Evolutionary conservation across 2,888 invertebrate species (phyloP).

Genomic region (Spilosoma lubricipeda): DNA sequence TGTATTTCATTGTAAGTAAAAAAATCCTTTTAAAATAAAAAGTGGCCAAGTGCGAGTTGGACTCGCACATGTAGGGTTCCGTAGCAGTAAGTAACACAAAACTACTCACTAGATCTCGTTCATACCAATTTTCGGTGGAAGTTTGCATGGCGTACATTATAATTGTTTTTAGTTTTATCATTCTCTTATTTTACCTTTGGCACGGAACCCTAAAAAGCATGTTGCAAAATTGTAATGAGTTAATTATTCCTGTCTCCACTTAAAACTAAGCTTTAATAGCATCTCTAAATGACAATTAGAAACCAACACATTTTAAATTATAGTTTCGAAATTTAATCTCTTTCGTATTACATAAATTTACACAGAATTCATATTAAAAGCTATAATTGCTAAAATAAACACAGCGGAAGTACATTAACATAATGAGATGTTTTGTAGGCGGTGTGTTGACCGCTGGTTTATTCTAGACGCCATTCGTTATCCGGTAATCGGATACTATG

Average conservation of each 20-base stretch:
- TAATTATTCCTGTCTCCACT: not conserved
- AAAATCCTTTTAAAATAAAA: not conserved
- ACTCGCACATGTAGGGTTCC: no score
- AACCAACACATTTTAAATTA: not conserved
- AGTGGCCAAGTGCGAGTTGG: no score
- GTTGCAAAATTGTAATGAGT: not conserved
- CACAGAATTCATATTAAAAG: conserved; percentile 6
- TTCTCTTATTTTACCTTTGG: no score
- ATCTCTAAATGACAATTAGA: not conserved
- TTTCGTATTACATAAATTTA: not conserved
- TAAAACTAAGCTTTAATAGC: not conserved
- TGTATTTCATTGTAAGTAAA: not conserved
- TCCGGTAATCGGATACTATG: conserved; percentile 13
- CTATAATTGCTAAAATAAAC: conserved; percentile 21
- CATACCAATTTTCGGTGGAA: no score
- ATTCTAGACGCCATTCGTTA: conserved; percentile 9
- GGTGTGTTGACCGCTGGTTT: conserved; percentile 10
- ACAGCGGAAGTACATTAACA: conserved; percentile 25
- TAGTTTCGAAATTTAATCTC: conserved; percentile 4
- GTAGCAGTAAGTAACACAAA: no score
- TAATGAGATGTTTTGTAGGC: conserved; percentile 20
- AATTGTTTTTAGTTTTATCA: no score
- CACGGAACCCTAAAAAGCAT: no score
- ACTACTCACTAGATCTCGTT: no score
- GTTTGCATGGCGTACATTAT: no score